Conservation (phyloP, 2,888 invertebrate genomes). For the Parnassius smintheus region DNA sequence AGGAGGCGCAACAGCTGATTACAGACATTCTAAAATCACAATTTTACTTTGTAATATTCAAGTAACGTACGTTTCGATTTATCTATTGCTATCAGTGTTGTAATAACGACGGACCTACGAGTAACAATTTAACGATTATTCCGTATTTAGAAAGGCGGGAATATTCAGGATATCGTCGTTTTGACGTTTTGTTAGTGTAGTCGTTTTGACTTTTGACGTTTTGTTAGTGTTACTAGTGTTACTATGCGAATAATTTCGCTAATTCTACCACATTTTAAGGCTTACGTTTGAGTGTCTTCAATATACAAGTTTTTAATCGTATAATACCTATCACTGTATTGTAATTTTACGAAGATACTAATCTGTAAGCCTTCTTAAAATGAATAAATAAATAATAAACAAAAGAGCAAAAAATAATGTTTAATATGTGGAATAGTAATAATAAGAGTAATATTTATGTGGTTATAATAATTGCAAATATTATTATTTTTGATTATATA, state of each 20-base stretch:
- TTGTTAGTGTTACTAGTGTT: background rate
- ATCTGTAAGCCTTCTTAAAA: too few relatives aligned
- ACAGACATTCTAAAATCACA: constrained; percentile 4
- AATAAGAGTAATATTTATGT: too few relatives aligned
- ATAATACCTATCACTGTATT: too few relatives aligned
- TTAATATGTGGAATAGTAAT: too few relatives aligned
- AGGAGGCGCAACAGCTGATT: constrained; percentile 17
- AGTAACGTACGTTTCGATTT: background rate
- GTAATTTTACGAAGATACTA: too few relatives aligned
- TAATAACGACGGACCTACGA: background rate
- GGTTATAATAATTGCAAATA: too few relatives aligned
- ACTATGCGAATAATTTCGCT: background rate
- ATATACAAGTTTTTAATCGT: too few relatives aligned
- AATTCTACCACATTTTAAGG: background rate
- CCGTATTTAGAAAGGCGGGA: background rate
- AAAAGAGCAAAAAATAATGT: too few relatives aligned
- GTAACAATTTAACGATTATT: background rate
- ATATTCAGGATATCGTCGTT: background rate
- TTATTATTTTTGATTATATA: too few relatives aligned
- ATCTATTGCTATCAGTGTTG: constrained; percentile 1
- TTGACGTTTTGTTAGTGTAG: background rate
- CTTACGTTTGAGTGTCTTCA: too few relatives aligned
- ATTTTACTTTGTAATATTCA: constrained; percentile 5
- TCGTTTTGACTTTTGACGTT: background rate
- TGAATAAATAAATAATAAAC: too few relatives aligned